Conservation (phyloP, 2,888 invertebrate genomes). For the Caenorhabditis macrosperma region DNA sequence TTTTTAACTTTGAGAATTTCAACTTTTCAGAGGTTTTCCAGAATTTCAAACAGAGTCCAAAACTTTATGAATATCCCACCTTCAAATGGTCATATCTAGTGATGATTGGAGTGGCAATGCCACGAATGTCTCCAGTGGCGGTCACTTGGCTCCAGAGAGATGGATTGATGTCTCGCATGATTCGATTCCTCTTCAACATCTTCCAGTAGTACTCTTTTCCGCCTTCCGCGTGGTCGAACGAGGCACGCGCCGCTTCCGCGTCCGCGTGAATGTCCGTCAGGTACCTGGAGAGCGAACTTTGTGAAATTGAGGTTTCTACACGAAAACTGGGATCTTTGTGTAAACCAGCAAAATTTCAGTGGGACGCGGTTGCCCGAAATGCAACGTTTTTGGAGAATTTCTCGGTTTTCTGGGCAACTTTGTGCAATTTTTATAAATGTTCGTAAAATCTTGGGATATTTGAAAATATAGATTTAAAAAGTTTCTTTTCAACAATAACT, state of each 20-base stretch:
- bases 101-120: constrained; percentile 72
- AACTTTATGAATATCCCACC: constrained; percentile 23
- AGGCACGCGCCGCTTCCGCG: constrained; percentile 69
- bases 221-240: constrained; percentile 75
- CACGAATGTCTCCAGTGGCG: constrained; percentile 73
- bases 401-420: no score
- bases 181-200: constrained; percentile 74
- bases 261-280: constrained; percentile 76
- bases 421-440: no score
- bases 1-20: background rate
- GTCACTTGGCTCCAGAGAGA: constrained; percentile 67
- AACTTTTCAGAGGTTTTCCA: background rate
- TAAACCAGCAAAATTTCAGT: no score
- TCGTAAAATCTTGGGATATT: no score
- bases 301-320: no score
- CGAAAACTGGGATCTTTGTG: no score
- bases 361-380: no score
- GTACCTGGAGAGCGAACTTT: constrained; percentile 67
- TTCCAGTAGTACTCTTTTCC: constrained; percentile 79
- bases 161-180: constrained; percentile 62
- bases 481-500: background rate
- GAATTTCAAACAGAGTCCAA: background rate
- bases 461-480: no score
- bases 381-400: no score
- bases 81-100: constrained; percentile 73